A percentile compares a stretch with the other conserved stretches of the same genome.
Evolutionary conservation across 2,888 invertebrate species (phyloP).

Genomic region (Enoplolaimus lenunculus): DNA sequence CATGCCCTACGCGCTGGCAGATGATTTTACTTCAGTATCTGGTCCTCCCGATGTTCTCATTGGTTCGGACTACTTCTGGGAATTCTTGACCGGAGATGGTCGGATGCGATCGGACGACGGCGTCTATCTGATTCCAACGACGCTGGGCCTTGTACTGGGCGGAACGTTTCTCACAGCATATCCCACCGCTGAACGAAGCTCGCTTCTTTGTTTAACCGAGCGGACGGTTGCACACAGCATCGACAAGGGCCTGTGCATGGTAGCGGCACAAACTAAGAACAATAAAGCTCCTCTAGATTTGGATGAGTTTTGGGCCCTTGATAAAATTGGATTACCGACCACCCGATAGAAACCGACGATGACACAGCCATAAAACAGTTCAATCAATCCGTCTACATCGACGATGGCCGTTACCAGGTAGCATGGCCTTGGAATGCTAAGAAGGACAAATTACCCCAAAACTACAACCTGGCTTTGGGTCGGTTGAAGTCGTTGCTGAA

Average conservation of each 20-base stretch:
- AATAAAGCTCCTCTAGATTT: background rate
- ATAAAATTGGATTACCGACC: background rate
- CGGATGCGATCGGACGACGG: background rate
- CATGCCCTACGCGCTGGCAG: background rate
- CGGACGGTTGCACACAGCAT: background rate
- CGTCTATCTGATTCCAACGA: background rate
- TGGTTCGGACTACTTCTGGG: background rate
- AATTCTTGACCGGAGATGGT: background rate
- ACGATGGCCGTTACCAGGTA: background rate
- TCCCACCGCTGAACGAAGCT: background rate
- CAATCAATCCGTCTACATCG: background rate
- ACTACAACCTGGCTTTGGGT: constrained; percentile 5
- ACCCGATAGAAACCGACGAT: background rate
- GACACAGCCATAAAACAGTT: background rate
- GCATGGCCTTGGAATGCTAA: background rate
- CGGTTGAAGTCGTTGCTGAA: background rate
- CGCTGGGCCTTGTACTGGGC: background rate
- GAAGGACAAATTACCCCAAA: background rate
- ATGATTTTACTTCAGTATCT: background rate
- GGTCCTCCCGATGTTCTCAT: background rate
- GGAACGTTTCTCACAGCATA: background rate
- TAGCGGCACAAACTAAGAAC: background rate
- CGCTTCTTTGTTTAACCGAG: background rate
- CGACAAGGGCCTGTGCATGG: background rate
- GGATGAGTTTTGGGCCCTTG: background rate